Conservation (phyloP, 2,797 vertebrate genomes). For the Heliangelus exortis region DNA sequence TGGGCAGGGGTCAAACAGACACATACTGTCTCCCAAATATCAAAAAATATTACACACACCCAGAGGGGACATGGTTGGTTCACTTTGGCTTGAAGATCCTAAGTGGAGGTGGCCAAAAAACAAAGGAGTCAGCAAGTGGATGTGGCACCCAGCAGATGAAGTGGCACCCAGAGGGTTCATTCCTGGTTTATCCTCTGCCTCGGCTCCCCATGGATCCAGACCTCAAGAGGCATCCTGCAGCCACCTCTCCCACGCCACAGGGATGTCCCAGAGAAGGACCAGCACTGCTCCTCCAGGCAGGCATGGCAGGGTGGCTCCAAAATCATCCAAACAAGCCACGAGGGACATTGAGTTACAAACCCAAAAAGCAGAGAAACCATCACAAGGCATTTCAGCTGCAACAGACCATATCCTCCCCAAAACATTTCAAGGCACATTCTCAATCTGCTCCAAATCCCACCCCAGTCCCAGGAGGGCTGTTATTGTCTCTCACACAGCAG, state of each 20-base stretch:
- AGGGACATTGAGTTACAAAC: not conserved
- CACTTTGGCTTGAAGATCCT: not conserved
- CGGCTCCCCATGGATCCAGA: not conserved
- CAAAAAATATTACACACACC: not conserved
- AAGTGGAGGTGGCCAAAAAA: not conserved
- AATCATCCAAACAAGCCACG: not conserved
- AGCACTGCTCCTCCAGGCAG: not conserved
- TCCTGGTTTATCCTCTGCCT: not conserved
- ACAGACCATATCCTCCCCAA: constrained; percentile 65
- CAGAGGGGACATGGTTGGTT: not conserved
- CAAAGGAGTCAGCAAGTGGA: not conserved
- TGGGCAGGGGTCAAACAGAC: not conserved
- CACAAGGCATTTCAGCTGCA: constrained; percentile 10
- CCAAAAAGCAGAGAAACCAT: not conserved
- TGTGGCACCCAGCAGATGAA: too few relatives aligned
- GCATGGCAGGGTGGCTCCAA: not conserved
- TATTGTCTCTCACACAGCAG: constrained; percentile 41
- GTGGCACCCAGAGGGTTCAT: not conserved
- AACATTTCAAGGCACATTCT: constrained; percentile 53
- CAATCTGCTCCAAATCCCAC: constrained; percentile 6
- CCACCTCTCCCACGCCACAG: rapidly evolving
- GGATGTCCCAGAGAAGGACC: not conserved
- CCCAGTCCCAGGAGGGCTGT: not conserved
- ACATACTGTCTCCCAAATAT: not conserved
- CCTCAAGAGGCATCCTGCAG: not conserved